Base-by-base conservation (phyloP, 2,888 invertebrate species). In the Andrena minutula region DNA sequence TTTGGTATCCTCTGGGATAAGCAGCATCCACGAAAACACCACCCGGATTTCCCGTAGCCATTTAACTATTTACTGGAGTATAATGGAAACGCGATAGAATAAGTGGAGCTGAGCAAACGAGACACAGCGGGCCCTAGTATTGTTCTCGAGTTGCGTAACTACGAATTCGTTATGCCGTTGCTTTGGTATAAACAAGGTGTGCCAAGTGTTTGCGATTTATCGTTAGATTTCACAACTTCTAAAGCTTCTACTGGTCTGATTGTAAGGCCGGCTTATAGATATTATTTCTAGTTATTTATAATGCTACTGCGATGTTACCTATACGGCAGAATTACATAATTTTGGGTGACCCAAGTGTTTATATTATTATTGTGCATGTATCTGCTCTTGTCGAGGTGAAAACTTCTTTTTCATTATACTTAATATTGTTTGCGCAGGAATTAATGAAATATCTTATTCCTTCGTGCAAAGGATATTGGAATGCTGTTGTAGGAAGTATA, bases 61-160 rank as follows among this genome's bases (percentile, higher is more conserved):
- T 20, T 65, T 70, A 71, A 70, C 56, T 69, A 63, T 56, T 51
- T 61, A 35, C 61, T 26, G 3, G 20, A 28, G 28, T 28, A 23
- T 72, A 66, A 77, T 77, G 68, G 65, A 78, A 68, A 73, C 35
- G 35, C 30, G 65, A 73, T 77, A 61, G 51, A 77, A 77, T 66
- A 61, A 73, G 28, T 41, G 56, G 20, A 72, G 63, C 23, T 12
- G 28, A 49, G 20, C 41, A 35, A 70, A 56, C 28, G n/a, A 8
- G 41, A 10, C 41, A 28, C 28, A 20, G 16, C 12, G 56, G 30
- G 35, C 32, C 26, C 12, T 16, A 23, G 30, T 23, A 53, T 63
- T 32, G 61, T 76, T 76, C 64, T 20, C 60, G 35, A 32, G 49
- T 76, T 20, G 30, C 71, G 58, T 58, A 58, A 65, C 47, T 72